Evolutionary conservation across 53 echinoderm and acorn worm species (phyloP).

Genomic region (Actinopyga echinites): DNA sequence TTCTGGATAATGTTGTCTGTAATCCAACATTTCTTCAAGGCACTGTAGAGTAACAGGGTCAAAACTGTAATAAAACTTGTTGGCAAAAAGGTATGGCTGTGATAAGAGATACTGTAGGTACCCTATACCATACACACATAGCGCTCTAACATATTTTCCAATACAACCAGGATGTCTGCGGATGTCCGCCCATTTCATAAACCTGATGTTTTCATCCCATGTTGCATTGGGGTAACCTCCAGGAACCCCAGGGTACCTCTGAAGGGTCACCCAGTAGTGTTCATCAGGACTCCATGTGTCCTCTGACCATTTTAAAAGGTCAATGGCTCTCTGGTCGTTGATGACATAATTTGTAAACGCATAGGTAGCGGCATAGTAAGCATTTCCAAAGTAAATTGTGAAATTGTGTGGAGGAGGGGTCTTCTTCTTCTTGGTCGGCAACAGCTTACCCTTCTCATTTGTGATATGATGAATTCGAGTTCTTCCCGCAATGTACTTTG

Average conservation of each 20-base stretch:
- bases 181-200: conserved; percentile 85
- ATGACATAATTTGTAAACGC: conserved; percentile 76
- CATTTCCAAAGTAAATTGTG: conserved; percentile 85
- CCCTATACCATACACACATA: conserved; percentile 82
- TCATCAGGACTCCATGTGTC: conserved; percentile 95
- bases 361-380: conserved; percentile 79
- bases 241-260: conserved; percentile 70
- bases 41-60: conserved; percentile 90
- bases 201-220: conserved; percentile 71
- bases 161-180: conserved; percentile 63
- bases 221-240: conserved; percentile 79
- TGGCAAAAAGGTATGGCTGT: conserved; percentile 78
- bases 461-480: conserved; percentile 59
- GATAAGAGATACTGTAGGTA: conserved; percentile 68
- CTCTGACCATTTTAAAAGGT: conserved; percentile 79
- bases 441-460: conserved; percentile 51
- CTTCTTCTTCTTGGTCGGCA: conserved; percentile 53
- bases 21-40: conserved; percentile 79
- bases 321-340: no score
- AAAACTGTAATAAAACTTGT: conserved; percentile 83
- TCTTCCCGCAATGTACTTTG: conserved; percentile 53
- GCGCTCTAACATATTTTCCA: conserved; percentile 71
- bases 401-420: conserved; percentile 75
- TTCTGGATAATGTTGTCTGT: conserved; percentile 56
- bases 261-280: no score